These are phyloP conservation scores for Plestiodon gilberti DNA, from an alignment of 2,113 vertebrate genomes.

Conservation along the genomic window DNA sequence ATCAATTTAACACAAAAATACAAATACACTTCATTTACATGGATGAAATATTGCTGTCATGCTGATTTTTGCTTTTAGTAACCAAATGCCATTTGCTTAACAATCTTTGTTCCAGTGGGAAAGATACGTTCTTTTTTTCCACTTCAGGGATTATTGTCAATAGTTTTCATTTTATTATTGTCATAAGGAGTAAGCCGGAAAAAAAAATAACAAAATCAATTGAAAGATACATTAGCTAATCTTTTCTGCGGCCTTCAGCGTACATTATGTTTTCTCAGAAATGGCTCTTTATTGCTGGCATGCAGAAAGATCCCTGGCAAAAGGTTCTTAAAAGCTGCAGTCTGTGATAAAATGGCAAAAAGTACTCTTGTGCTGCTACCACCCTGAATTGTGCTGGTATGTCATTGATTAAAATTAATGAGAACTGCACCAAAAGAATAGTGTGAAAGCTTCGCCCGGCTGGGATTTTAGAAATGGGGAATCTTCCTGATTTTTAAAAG, in stretches of 20 bases:
- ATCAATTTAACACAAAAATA: conserved; percentile 27
- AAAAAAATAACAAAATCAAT: conserved; percentile 48
- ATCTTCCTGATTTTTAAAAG: background rate
- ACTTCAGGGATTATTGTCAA: conserved; percentile 16
- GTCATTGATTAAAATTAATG: background rate
- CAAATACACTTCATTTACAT: conserved; percentile 22
- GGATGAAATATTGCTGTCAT: background rate
- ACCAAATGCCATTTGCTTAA: conserved; percentile 2
- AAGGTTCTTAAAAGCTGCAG: conserved; percentile 30
- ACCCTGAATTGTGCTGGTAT: background rate
- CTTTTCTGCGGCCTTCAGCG: conserved; percentile 41
- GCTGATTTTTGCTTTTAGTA: conserved; percentile 9
- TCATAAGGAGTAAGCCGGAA: conserved; percentile 30
- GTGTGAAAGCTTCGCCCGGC: background rate
- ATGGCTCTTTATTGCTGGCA: conserved; percentile 76
- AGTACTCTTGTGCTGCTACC: background rate
- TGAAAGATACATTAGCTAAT: conserved; percentile 60
- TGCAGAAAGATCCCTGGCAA: conserved; percentile 57
- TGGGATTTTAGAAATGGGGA: background rate
- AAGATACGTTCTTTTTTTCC: background rate
- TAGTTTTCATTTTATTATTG: conserved; percentile 46
- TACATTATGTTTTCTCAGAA: conserved; percentile 71
- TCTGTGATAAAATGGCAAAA: conserved; percentile 1
- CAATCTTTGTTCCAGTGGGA: background rate
- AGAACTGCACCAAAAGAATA: background rate